Percentiles rank a stretch among this genome's conserved stretches.
phyloP scores from a whole-genome alignment of 2,888 invertebrate species.

The Cabera pusaria region DNA sequence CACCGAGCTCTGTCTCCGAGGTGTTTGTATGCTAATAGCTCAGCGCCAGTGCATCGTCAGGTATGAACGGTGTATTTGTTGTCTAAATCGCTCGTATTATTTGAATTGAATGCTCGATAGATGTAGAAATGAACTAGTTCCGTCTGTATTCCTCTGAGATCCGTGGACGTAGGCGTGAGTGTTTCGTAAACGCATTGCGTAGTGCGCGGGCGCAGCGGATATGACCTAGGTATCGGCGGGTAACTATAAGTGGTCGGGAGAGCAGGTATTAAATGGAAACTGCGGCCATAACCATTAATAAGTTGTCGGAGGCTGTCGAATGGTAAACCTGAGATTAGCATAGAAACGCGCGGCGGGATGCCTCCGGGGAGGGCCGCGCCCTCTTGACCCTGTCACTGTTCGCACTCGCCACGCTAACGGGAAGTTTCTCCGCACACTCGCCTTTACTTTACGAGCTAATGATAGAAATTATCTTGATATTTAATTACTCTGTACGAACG shows the following conservation, averaged over 20 bases:
- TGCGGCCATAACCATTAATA: conserved; percentile 73
- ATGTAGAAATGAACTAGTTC: conserved; percentile 79
- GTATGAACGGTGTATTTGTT: conserved; percentile 74
- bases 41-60: conserved; percentile 78
- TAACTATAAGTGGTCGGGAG: no score
- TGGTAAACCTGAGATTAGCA: conserved; percentile 73
- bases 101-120: conserved; percentile 82
- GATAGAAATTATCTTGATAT: conserved; percentile 46
- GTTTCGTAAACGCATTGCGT: conserved; percentile 73
- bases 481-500: conserved; percentile 39
- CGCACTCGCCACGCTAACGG: conserved; percentile 73
- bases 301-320: conserved; percentile 71
- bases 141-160: conserved; percentile 60
- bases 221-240: conserved; percentile 48
- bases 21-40: conserved; percentile 81
- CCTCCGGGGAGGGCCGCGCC: conserved; percentile 69
- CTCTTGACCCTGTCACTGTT: conserved; percentile 78
- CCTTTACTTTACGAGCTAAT: conserved; percentile 46
- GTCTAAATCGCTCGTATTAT: conserved; percentile 80
- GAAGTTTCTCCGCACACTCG: conserved; percentile 62
- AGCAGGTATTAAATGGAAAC: conserved; percentile 66
- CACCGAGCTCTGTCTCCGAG: conserved; percentile 64
- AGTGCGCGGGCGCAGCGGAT: conserved; percentile 57
- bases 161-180: conserved; percentile 64
- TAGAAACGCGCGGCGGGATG: conserved; percentile 74